Evolutionary conservation across 1,140 invertebrate species (phyloP), one percentile per base, ranked within the genome.

Genomic region (Bradynema listronoti): DNA sequence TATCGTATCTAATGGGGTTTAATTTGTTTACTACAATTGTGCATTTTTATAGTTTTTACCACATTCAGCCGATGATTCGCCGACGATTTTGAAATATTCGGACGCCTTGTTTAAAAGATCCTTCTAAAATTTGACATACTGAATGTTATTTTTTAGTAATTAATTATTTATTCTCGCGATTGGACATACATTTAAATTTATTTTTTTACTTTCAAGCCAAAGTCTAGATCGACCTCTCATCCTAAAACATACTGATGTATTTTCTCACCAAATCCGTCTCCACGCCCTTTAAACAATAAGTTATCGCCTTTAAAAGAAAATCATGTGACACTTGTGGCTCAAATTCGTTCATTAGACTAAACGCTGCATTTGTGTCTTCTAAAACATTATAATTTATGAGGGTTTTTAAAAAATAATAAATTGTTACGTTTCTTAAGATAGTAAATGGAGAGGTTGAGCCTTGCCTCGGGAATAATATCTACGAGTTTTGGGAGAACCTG

Each of bases 301-400:
- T 90, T 32, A 96, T 91, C 0, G 89, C 94, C 78, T 96, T 92
- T 4, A 98, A 81, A 68, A 97, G 94, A 75, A 93, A 96, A 78
- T 98, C 92, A 63, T 95, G 87, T 0, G 92, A 89, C 0, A 90
- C 88, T 0, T 88, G 87, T 9, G 92, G 89, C 72, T 94, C 89
- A 24, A 96, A 77, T 66, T 93, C 88, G 78, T 92, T 91, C 55
- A 96, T 88, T 14, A 97, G 80, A 36, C 87, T 85, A 68, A 88
- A 88, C 0, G 92, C 92, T 77, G 93, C 90, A 61, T 86, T 83
- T 1, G 91, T 85, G 70, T 96, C 88, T 75, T 92, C 86, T 82
- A 51, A 39, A 66, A 62, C 16, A 11, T 11, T 11, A 11, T 19
- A 29, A 22, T 25, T 57, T 41, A 59, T 33, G 34, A 34, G 16